Conservation (phyloP, 1,140 invertebrate genomes). For the Dinoponera quadriceps region DNA sequence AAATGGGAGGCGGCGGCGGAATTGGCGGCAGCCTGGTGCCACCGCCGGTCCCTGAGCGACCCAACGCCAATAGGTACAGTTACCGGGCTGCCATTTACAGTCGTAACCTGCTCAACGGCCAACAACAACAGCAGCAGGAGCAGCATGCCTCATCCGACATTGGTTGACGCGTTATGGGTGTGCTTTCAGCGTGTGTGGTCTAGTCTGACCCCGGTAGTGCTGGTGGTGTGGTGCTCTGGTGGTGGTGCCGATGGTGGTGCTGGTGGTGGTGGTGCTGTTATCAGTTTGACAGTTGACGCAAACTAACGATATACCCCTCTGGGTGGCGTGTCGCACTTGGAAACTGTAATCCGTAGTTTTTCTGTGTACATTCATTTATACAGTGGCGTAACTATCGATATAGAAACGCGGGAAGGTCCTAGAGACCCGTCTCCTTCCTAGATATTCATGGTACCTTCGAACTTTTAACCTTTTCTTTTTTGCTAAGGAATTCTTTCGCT, state of each 20-base stretch:
- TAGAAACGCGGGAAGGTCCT: no score
- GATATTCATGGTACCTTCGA: no score
- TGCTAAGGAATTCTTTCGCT: no score
- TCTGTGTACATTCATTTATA: slow-evolving; percentile 55
- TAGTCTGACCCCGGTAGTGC: slow-evolving; percentile 79
- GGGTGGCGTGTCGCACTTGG: neutral
- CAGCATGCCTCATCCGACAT: slow-evolving; percentile 83
- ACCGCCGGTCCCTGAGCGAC: slow-evolving; percentile 85
- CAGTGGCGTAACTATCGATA: slow-evolving; percentile 3
- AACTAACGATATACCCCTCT: slow-evolving; percentile 71
- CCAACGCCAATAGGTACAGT: slow-evolving; percentile 92
- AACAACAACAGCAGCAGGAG: no score
- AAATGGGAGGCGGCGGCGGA: no score
- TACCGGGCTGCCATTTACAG: slow-evolving; percentile 91
- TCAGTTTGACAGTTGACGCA: slow-evolving; percentile 62
- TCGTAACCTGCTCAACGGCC: slow-evolving; percentile 86
- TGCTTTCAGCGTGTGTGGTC: slow-evolving; percentile 92
- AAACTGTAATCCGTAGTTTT: slow-evolving; percentile 37
- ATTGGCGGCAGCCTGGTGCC: slow-evolving; percentile 80
- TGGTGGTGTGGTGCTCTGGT: slow-evolving; percentile 41
- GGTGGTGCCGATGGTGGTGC: slow-evolving; percentile 46
- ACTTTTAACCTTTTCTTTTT: no score
- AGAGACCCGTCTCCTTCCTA: no score
- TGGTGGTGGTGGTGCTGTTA: slow-evolving; percentile 46
- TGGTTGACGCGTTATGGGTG: slow-evolving; percentile 92